Evolutionary conservation across 2,113 vertebrate species (phyloP).

Genomic region (Entelurus aequoreus): DNA sequence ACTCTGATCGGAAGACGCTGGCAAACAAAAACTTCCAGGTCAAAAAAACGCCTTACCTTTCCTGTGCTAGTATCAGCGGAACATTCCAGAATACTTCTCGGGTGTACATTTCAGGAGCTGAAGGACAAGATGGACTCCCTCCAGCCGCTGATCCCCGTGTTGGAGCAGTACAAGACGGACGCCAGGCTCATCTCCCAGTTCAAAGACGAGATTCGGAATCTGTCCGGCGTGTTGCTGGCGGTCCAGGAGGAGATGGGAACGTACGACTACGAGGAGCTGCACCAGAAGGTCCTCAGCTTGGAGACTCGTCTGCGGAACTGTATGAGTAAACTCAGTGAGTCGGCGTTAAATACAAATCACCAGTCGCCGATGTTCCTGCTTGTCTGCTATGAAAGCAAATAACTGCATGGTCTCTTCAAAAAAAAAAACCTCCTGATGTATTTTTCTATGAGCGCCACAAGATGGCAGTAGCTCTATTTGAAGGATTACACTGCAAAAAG

Average conservation of each 20-base stretch:
- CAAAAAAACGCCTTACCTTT: constrained; percentile 16
- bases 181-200: constrained; percentile 91
- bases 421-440: too few relatives aligned
- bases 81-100: background rate
- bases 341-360: too few relatives aligned
- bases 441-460: too few relatives aligned
- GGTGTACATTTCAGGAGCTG: constrained; percentile 76
- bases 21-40: constrained; percentile 97
- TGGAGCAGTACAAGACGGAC: constrained; percentile 98
- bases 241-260: constrained; percentile 97
- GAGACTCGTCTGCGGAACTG: constrained; percentile 90
- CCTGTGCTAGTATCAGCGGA: background rate
- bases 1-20: constrained; percentile 90
- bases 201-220: constrained; percentile 95
- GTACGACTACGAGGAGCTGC: constrained; percentile 96
- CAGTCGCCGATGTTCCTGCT: too few relatives aligned
- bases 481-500: too few relatives aligned
- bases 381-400: too few relatives aligned
- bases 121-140: constrained; percentile 96
- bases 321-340: constrained; percentile 98
- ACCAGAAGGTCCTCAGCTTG: constrained; percentile 84
- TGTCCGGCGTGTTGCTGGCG: constrained; percentile 84
- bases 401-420: too few relatives aligned
- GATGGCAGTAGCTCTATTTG: fast-evolving
- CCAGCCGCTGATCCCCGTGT: constrained; percentile 90